These are phyloP conservation scores for Cichladusa arquata DNA, from an alignment of 2,113 vertebrate species.

Conservation along the genomic window DNA sequence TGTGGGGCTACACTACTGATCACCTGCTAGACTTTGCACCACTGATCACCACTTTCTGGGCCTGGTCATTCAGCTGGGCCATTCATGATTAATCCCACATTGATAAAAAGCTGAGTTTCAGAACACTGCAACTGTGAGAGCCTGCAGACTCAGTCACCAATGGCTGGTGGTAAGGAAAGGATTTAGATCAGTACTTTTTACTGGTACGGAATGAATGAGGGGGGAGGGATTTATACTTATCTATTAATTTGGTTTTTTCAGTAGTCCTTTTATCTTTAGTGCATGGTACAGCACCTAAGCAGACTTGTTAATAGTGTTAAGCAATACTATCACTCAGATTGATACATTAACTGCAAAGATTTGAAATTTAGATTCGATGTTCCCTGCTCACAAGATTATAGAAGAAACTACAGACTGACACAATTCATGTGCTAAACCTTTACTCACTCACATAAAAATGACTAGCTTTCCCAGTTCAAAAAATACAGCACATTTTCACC, in stretches of 20 bases:
- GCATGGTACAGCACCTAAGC: background rate
- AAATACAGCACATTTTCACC: constrained; percentile 24
- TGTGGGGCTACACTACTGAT: background rate
- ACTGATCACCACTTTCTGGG: background rate
- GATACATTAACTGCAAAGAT: constrained; percentile 3
- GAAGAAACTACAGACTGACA: constrained; percentile 43
- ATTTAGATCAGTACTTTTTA: background rate
- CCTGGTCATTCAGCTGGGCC: background rate
- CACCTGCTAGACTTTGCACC: background rate
- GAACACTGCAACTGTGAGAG: background rate
- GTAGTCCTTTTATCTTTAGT: background rate
- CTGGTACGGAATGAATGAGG: background rate
- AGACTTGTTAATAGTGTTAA: constrained; percentile 18
- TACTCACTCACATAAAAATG: constrained; percentile 22
- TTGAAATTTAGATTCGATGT: constrained; percentile 58
- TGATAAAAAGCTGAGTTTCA: background rate
- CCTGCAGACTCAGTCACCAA: background rate
- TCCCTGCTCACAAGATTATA: constrained; percentile 51
- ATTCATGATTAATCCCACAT: background rate
- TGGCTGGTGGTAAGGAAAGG: background rate
- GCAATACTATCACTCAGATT: constrained; percentile 20
- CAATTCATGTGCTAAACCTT: constrained; percentile 38
- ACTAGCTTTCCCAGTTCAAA: constrained; percentile 44
- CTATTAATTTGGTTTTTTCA: background rate
- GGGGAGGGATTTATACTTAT: background rate